phyloP scores from a whole-genome alignment of 1,140 invertebrate genomes.

The Atopsyche davidsoni region DNA sequence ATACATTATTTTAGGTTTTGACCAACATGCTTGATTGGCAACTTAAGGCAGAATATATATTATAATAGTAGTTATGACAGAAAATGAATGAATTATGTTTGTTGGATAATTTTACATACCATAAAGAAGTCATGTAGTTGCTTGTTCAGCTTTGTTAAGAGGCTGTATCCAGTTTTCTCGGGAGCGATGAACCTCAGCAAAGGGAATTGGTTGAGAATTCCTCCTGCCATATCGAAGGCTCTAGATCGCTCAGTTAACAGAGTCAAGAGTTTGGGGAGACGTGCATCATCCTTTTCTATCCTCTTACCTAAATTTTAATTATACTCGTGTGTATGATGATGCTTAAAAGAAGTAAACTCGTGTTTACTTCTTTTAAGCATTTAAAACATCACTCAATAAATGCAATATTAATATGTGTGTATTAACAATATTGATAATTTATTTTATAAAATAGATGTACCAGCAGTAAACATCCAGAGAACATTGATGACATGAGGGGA shows the following conservation, averaged over 20 bases:
- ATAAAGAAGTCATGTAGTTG: slow-evolving; percentile 54
- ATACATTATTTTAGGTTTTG: no score
- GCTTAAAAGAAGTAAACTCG: no score
- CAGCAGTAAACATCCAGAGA: slow-evolving; percentile 66
- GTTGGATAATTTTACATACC: slow-evolving; percentile 36
- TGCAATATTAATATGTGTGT: no score
- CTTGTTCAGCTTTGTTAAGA: slow-evolving; percentile 57
- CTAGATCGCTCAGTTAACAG: slow-evolving; percentile 56
- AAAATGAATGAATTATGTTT: neutral
- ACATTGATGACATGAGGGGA: slow-evolving; percentile 65
- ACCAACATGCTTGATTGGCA: no score
- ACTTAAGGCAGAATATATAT: neutral
- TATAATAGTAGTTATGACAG: neutral
- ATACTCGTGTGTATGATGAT: no score
- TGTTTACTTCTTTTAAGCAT: no score
- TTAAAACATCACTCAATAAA: no score
- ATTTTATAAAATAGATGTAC: no score
- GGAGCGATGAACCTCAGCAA: slow-evolving; percentile 65
- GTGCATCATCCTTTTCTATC: slow-evolving; percentile 43
- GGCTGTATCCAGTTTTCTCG: slow-evolving; percentile 58
- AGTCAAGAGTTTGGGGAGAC: slow-evolving; percentile 54
- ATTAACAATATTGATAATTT: slow-evolving; percentile 31
- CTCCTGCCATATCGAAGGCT: slow-evolving; percentile 65
- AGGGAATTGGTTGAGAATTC: slow-evolving; percentile 59
- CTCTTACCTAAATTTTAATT: slow-evolving; percentile 60